Base-by-base conservation (phyloP, 37 sponge, comb jelly and placozoan species). In the Axinella damicornis region DNA sequence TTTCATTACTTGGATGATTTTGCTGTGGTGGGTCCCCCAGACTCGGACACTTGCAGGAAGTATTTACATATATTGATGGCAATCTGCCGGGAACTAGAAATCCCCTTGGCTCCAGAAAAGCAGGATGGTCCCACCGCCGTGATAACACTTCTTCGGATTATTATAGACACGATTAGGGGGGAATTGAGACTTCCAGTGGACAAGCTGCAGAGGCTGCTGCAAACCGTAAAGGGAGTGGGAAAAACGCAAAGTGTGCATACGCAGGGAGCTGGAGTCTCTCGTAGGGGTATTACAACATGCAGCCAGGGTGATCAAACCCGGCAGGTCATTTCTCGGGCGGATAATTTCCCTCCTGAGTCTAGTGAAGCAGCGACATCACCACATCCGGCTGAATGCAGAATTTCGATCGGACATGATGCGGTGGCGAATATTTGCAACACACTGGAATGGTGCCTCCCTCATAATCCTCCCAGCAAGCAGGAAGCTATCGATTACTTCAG, bases 1-100 rank as follows among this genome's bases (percentile, higher is more conserved):
- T 19, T 39, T 64, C 87, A 86, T 34, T 81, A 81, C 32, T 31
- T 88, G 31, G 92, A 91, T 58, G 83, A 91, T 56, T 85, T 86
- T 65, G 25, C 28, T 2, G 12, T 80, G 25, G 17, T 79, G 1
- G 91, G 91, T 19, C 68, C 83, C 1, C 87, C 83, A 0, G 73
- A 81, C 9, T 68, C 91, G 1, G 20, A 31, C n/a, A 53, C 11
- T 2, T 61, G 84, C 37, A 38, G 15, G 53, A 64, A 53, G 17
- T 21, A 63, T 17, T 79, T 83, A 0, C 38, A 37, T n/a, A 77
- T 17, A 22, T 36, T 79, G 9, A 24, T 40, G 14, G 2, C 16
- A 20, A 38, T 55, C 19, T 89, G 90, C 70, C 17, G 34, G 12
- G 53, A 46, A n/a, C 65, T 90, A 52, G 81, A 76, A 5, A 74